Evolutionary conservation across 2,797 vertebrate species (phyloP), one percentile per base, ranked within the genome.

Genomic region (Spatula clypeata): DNA sequence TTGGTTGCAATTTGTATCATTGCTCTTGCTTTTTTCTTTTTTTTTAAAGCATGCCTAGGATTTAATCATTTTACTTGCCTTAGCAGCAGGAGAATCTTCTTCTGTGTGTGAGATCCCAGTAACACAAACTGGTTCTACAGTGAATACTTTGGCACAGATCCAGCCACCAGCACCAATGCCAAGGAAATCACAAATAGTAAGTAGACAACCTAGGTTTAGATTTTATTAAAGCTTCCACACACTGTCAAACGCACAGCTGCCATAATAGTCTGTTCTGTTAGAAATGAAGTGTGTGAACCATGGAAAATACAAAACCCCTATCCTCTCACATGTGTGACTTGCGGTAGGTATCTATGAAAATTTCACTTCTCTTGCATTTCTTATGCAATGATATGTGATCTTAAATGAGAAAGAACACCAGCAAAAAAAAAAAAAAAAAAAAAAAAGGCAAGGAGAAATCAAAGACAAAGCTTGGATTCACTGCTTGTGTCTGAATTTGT

Each of bases 121-220:
- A 88, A 76, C 97, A 73, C 95, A 97, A 20, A 51, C 87, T 83
- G 94, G 94, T 86, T 90, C 97, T 73, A 92, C 98, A 94, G 97
- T 98, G 95, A 99, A 98, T 91, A 98, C 99, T 57, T 96, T 97
- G 32, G 90, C 98, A 95, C 99, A 98, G 85, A 92, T 98, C 76
- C 98, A 99, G 82, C 98, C 99, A 83, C 98, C 99, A 60, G 99
- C 99, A 42, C 99, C 99, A 85, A 98, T 99, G 98, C 98, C 99
- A 69, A 98, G 99, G 96, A 99, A 99, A 97, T 98, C 98, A 20
- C 99, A 98, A 95, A 97, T 98, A 27, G 99, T 99, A 97, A 98
- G 99, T 98, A 85, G 58, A 82, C 34, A 70, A 17, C 55, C 8
- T 71, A 49, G 36, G 0, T 0, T 65, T 79, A 32, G 60, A 47